Conservation (phyloP, 1,140 invertebrate genomes). For the Hylyphantes graminicola region DNA sequence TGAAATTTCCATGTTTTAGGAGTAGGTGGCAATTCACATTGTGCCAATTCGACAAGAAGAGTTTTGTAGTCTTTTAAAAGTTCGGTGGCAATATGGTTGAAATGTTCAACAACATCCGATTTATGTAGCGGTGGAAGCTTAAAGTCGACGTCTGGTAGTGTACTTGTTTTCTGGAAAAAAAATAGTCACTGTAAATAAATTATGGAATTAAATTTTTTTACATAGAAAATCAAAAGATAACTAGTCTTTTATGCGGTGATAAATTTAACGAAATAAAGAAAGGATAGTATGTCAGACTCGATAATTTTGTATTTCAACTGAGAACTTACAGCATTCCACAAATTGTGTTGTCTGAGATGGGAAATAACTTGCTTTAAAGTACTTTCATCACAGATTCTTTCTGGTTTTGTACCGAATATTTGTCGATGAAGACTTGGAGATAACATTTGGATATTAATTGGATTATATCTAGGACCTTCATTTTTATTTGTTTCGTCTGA, state of each 20-base stretch:
- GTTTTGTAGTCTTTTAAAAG: constrained; percentile 80
- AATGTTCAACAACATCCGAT: constrained; percentile 86
- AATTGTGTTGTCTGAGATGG: constrained; percentile 76
- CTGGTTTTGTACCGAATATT: constrained; percentile 75
- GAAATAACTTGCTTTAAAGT: constrained; percentile 72
- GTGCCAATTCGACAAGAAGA: constrained; percentile 74
- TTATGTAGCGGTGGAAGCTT: constrained; percentile 82
- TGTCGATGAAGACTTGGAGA: constrained; percentile 80
- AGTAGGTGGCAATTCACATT: constrained; percentile 70
- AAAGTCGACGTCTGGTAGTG: constrained; percentile 78
- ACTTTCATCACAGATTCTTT: constrained; percentile 65
- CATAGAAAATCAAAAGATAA: no score
- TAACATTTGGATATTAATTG: constrained; percentile 85
- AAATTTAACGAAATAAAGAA: no score
- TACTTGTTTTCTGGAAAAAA: constrained; percentile 63
- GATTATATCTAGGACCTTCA: constrained; percentile 62
- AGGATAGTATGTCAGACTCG: no score
- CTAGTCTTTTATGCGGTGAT: no score
- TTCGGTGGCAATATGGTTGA: constrained; percentile 81
- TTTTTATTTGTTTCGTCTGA: background rate
- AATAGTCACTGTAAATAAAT: background rate
- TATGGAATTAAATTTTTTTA: no score
- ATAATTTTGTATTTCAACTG: no score
- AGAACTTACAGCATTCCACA: constrained; percentile 73
- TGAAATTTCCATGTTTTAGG: constrained; percentile 78